A percentile compares a stretch with the other conserved stretches of the same genome.
Conservation (phyloP, 2,797 vertebrate genomes). For the Pyrocephalus nanus region DNA sequence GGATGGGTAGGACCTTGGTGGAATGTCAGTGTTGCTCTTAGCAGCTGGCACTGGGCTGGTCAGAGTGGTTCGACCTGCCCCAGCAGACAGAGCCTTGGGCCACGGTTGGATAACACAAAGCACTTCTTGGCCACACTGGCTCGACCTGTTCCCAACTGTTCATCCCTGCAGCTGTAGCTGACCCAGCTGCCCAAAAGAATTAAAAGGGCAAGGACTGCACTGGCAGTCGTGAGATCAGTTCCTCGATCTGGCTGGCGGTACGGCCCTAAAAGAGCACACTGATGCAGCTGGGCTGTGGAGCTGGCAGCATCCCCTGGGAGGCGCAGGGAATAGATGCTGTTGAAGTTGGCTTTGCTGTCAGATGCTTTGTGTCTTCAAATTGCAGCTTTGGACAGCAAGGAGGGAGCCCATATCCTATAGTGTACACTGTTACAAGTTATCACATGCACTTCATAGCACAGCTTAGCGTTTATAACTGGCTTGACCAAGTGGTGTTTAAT, state of each 20-base stretch:
- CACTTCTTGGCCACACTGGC: slow-evolving; percentile 2
- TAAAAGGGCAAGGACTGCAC: slow-evolving; percentile 30
- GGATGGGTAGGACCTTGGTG: not conserved
- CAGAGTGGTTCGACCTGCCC: slow-evolving; percentile 55
- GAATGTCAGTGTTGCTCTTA: not conserved
- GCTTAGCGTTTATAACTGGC: not conserved
- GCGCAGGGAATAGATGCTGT: not conserved
- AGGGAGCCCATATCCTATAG: not conserved
- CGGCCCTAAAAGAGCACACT: not conserved
- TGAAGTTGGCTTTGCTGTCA: slow-evolving; percentile 16
- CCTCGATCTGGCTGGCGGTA: not conserved
- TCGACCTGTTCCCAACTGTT: slow-evolving; percentile 42
- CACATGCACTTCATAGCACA: not conserved
- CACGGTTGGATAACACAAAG: slow-evolving; percentile 44
- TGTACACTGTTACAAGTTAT: not conserved
- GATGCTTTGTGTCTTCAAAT: not conserved
- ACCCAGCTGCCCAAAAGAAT: slow-evolving; percentile 33
- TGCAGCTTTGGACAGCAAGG: not conserved
- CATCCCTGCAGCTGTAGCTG: slow-evolving; percentile 46
- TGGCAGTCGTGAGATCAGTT: not conserved
- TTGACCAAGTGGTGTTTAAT: not conserved
- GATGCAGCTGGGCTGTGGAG: slow-evolving; percentile 16
- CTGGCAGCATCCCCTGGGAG: slow-evolving; percentile 26
- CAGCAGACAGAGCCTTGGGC: slow-evolving; percentile 56
- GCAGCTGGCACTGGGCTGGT: not conserved